Base-by-base conservation (phyloP, 2,888 invertebrate genomes). In the Anaspis maculata region DNA sequence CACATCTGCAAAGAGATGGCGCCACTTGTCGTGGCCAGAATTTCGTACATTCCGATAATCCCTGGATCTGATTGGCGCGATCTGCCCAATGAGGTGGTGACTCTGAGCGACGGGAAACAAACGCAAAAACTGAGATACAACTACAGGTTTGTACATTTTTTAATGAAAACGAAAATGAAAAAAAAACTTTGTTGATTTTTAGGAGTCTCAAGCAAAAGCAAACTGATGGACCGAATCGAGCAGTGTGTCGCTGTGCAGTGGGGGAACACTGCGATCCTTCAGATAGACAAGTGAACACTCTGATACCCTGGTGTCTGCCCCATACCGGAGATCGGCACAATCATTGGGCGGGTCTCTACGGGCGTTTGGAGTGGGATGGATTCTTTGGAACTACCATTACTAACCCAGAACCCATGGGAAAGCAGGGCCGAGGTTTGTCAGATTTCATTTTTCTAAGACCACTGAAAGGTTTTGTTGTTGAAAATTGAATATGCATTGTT, bases 361-460 rank as follows among this genome's bases (percentile, higher is more conserved):
- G 80, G 3, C 74, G 89, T 16, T 62, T 89, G 7, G 78, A 81
- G 42, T 87, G 86, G 86, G 79, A 83, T 51, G 87, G 87, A 3
- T 86, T 81, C 69, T 89, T 88, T 64, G 79, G 81, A 47, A 89
- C 89, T 1, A 88, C 87, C 1, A 77, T 83, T 38, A 83, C 83
- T 14, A 88, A 88, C 67, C 88, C 89, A 12, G 88, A 89, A 61
- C 89, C 89, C 2, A 88, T 89, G 85, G 87, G 87, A 42, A 89
- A 89, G 70, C 87, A 87, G 69, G 89, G 89, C 30, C 73, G 86
- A 49, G 62, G 62, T n/a, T n/a, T n/a, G n/a, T n/a, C n/a, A n/a
- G n/a, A n/a, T n/a, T n/a, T n/a, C n/a, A n/a, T n/a, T n/a, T n/a
- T n/a, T n/a, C n/a, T n/a, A n/a, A n/a, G n/a, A n/a, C n/a, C n/a